These are phyloP conservation scores for Halichondria panicea DNA, from an alignment of 37 sponge, comb jelly and placozoan genomes.

Conservation along the genomic window DNA sequence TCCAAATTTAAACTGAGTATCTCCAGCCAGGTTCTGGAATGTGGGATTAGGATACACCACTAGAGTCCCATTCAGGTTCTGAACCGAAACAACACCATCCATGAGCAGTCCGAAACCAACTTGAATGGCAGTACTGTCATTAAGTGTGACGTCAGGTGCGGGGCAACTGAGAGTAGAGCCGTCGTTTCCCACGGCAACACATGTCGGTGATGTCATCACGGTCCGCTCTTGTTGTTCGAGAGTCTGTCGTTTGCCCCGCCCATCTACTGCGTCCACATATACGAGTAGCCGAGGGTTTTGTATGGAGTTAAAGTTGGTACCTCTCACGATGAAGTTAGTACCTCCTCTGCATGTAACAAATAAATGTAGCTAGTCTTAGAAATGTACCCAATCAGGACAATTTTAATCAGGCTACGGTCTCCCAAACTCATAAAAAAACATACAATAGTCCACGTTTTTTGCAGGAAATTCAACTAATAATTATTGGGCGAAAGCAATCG, in stretches of 20 bases:
- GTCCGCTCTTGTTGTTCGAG: not conserved
- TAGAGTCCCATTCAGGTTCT: slow-evolving; percentile 17
- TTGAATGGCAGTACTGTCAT: not conserved
- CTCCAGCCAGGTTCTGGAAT: not conserved
- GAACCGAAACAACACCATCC: slow-evolving; percentile 60
- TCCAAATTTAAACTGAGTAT: not conserved
- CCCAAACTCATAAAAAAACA: not conserved
- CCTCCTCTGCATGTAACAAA: slow-evolving; percentile 30
- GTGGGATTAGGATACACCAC: slow-evolving; percentile 33
- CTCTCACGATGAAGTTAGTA: slow-evolving; percentile 29
- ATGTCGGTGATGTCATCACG: slow-evolving; percentile 29
- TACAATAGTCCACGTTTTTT: too few species aligned
- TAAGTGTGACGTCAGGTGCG: not conserved
- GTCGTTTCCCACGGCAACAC: slow-evolving; percentile 9
- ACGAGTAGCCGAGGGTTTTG: slow-evolving; percentile 47
- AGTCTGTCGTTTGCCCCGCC: not conserved
- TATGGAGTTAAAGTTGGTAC: slow-evolving; percentile 18
- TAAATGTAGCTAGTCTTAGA: not conserved
- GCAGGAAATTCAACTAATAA: too few species aligned
- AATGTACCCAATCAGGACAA: not conserved
- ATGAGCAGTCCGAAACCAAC: slow-evolving; percentile 30
- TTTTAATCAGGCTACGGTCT: not conserved
- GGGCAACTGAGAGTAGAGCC: slow-evolving; percentile 6
- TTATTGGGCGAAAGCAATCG: too few species aligned
- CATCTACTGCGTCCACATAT: not conserved